Conservation (phyloP, 2,113 vertebrate species). For the Blennius ocellaris region DNA sequence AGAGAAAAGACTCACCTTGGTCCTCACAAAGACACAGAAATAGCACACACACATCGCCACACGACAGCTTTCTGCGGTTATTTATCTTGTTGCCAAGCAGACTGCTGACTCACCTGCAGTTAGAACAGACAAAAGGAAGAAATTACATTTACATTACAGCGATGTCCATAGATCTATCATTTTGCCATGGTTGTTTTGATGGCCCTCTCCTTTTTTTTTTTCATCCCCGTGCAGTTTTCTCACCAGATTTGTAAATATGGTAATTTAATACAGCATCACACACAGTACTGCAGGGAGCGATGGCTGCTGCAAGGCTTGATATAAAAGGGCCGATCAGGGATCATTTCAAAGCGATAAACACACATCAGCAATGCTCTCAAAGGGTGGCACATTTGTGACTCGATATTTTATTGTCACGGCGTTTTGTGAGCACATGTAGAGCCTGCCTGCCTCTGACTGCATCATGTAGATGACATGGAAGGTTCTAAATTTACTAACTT, state of each 20-base stretch:
- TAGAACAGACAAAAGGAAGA: conserved; percentile 23
- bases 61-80: neutral
- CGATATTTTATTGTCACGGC: conserved; percentile 24
- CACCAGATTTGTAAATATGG: conserved; percentile 2
- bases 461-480: conserved; percentile 74
- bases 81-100: conserved; percentile 36
- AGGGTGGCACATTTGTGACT: conserved; percentile 28
- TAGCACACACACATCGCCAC: conserved; percentile 9
- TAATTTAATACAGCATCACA: conserved; percentile 18
- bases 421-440: conserved; percentile 50
- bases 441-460: conserved; percentile 63
- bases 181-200: conserved; percentile 2
- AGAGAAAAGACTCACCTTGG: neutral
- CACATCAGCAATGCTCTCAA: neutral
- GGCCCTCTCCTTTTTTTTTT: neutral
- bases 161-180: neutral
- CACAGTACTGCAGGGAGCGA: conserved; percentile 19
- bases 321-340: conserved; percentile 12
- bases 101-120: conserved; percentile 49
- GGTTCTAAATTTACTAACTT: conserved; percentile 78
- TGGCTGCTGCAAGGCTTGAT: conserved; percentile 13
- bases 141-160: conserved; percentile 25
- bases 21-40: conserved; percentile 2
- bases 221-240: neutral
- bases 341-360: conserved; percentile 24